These are phyloP conservation scores for Istiophorus platypterus DNA, from an alignment of 2,113 vertebrate species.

Conservation along the genomic window DNA sequence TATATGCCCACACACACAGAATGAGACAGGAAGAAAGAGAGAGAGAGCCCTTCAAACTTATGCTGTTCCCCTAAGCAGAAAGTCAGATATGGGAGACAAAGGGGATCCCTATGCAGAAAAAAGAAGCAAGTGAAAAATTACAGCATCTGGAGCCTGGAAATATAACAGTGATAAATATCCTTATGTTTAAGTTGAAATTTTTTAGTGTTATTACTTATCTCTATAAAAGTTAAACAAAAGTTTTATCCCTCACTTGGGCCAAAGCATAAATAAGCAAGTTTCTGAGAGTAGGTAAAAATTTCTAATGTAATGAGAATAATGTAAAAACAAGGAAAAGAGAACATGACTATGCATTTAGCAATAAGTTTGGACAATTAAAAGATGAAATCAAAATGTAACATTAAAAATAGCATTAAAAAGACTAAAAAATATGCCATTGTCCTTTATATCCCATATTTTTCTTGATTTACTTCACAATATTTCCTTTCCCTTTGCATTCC, in stretches of 20 bases:
- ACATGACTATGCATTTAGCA: too few species aligned
- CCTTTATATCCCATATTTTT: too few species aligned
- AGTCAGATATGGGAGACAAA: not conserved
- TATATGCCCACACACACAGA: constrained; percentile 20
- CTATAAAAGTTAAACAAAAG: not conserved
- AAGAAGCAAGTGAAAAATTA: not conserved
- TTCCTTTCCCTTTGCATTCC: too few species aligned
- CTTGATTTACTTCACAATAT: too few species aligned
- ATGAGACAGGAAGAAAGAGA: not conserved
- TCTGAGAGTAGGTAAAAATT: not conserved
- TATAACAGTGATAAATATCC: not conserved
- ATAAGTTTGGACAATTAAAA: not conserved
- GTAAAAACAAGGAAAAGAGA: not conserved
- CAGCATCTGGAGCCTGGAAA: not conserved
- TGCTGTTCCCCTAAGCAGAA: not conserved
- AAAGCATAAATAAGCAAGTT: too few species aligned
- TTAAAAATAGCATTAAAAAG: too few species aligned
- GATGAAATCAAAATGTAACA: too few species aligned
- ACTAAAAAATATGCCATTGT: too few species aligned
- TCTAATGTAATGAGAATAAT: not conserved
- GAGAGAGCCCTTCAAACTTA: not conserved
- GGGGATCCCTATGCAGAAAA: not conserved
- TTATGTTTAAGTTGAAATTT: not conserved
- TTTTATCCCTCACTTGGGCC: too few species aligned
- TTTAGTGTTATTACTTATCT: not conserved